Percentiles rank a stretch among this genome's conserved stretches.
Evolutionary conservation across 1,140 invertebrate genomes (phyloP).

Genomic region (Drosophila sturtevanti): DNA sequence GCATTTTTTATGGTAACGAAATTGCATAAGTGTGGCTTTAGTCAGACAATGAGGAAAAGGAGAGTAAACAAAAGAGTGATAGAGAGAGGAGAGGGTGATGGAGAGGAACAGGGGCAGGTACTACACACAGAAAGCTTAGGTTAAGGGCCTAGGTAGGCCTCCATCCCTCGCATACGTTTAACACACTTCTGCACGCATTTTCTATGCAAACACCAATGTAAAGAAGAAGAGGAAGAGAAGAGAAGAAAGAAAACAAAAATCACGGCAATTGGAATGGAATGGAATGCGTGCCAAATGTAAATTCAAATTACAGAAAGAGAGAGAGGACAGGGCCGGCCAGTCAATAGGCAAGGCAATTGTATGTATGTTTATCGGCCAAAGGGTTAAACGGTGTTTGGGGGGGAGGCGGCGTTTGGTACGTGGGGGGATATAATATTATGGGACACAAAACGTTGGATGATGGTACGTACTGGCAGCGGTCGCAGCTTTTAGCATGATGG

Average conservation of each 20-base stretch:
- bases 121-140: background rate
- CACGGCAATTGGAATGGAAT: background rate
- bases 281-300: constrained; percentile 63
- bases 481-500: constrained; percentile 60
- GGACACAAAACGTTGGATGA: background rate
- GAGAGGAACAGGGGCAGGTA: too few relatives aligned
- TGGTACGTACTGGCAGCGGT: constrained; percentile 32
- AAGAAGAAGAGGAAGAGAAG: background rate
- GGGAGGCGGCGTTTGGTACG: background rate
- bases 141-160: constrained; percentile 9
- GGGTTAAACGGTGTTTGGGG: background rate
- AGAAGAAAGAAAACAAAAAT: background rate
- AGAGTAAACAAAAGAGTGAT: too few relatives aligned
- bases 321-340: too few relatives aligned
- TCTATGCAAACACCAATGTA: constrained; percentile 46
- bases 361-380: too few relatives aligned
- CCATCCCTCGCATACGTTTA: constrained; percentile 58
- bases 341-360: background rate
- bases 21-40: constrained; percentile 30
- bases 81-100: too few relatives aligned
- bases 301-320: constrained; percentile 27
- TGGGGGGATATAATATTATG: background rate
- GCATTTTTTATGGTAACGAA: constrained; percentile 27
- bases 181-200: constrained; percentile 73
- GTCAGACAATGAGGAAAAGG: constrained; percentile 1